A percentile compares a stretch with the other conserved stretches of the same genome.
Conservation (phyloP, 2,888 invertebrate genomes). For the Deladenus siricidicola region DNA sequence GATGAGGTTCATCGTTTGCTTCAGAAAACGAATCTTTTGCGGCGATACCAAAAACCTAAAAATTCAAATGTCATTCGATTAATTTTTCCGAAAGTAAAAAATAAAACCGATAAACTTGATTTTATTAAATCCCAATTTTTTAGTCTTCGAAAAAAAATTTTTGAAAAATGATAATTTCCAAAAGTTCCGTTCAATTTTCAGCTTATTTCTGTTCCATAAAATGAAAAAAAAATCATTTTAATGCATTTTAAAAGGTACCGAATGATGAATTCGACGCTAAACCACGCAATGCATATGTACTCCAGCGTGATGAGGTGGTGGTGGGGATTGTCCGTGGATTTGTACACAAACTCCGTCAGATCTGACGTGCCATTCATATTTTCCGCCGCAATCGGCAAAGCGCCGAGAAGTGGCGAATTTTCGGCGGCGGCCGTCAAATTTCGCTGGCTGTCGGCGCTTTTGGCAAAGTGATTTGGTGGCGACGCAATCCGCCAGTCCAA, state of each 20-base stretch:
- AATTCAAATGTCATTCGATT: no score
- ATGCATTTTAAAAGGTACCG: slow-evolving; percentile 17
- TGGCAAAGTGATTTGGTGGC: background rate
- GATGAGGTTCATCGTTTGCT: slow-evolving; percentile 45
- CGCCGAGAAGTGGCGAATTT: no score
- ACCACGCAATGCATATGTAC: slow-evolving; percentile 51
- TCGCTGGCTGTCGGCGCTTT: background rate
- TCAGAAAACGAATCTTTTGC: slow-evolving; percentile 35
- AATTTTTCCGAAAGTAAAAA: background rate
- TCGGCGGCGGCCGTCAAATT: slow-evolving; percentile 20
- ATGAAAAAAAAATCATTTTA: background rate
- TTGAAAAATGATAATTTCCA: no score
- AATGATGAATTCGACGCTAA: slow-evolving; percentile 47
- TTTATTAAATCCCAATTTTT: background rate
- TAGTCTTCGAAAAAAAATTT: background rate
- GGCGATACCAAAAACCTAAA: slow-evolving; percentile 44
- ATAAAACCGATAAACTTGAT: background rate
- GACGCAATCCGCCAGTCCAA: background rate
- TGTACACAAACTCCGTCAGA: slow-evolving; percentile 22
- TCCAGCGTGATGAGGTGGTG: slow-evolving; percentile 37
- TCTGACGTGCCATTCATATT: no score
- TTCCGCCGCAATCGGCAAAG: no score
- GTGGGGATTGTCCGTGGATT: slow-evolving; percentile 45
- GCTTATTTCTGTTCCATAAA: no score
- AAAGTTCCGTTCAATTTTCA: no score